These are phyloP conservation scores for Strix occidentalis DNA, from an alignment of 2,797 vertebrate species.

Conservation along the genomic window DNA sequence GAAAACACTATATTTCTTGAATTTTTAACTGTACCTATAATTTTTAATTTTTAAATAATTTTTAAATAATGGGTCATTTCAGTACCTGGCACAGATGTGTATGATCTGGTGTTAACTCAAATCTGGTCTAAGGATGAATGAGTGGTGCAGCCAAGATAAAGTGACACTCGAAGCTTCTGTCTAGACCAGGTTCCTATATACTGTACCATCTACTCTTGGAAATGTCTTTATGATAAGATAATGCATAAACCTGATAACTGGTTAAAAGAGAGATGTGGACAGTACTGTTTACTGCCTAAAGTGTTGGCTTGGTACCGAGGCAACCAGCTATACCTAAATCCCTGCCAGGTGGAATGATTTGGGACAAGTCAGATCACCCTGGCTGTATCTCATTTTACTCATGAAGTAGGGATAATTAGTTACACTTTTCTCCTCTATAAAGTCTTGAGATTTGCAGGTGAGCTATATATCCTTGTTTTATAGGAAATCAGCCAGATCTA, in stretches of 20 bases:
- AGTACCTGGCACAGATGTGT: neutral
- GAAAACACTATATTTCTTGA: neutral
- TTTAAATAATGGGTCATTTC: neutral
- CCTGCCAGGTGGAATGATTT: neutral
- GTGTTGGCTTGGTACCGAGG: neutral
- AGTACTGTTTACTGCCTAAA: neutral
- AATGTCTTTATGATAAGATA: neutral
- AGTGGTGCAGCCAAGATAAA: neutral
- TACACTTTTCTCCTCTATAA: neutral
- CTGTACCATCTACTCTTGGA: neutral
- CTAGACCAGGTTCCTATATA: neutral
- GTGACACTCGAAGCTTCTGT: neutral
- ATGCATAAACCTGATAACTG: neutral
- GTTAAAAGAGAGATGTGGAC: neutral
- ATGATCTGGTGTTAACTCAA: neutral
- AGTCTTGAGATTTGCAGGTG: neutral
- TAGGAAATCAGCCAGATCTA: neutral
- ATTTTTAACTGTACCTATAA: rapidly evolving
- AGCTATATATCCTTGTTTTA: neutral
- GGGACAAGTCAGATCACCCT: neutral
- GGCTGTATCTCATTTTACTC: neutral
- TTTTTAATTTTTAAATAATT: neutral
- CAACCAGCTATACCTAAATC: neutral
- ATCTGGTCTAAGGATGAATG: neutral
- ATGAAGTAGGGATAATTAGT: neutral